phyloP scores from a whole-genome alignment of 1,140 invertebrate genomes.

The Drosophila seguyi region DNA sequence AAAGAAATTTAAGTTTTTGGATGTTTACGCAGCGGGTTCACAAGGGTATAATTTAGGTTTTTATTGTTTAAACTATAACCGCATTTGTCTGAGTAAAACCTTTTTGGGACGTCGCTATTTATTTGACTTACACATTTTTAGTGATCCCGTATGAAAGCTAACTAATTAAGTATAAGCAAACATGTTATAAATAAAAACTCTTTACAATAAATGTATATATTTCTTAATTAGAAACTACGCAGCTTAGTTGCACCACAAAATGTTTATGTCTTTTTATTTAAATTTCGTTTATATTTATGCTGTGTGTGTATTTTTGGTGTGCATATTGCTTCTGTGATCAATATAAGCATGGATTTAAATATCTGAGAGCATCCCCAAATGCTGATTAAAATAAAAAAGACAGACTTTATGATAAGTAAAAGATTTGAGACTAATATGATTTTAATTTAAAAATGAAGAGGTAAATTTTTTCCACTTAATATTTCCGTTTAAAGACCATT shows the following conservation, averaged over 20 bases:
- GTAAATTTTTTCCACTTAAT: too few relatives aligned
- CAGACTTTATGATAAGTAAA: not conserved
- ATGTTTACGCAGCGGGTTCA: not conserved
- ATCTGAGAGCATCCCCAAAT: not conserved
- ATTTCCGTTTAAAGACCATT: not conserved
- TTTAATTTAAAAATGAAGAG: not conserved
- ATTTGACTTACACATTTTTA: too few relatives aligned
- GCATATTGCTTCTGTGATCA: not conserved
- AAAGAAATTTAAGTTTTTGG: too few relatives aligned
- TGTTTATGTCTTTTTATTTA: not conserved
- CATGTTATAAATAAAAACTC: too few relatives aligned
- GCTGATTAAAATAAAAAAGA: not conserved
- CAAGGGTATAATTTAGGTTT: not conserved
- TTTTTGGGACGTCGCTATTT: not conserved
- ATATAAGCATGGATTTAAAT: not conserved
- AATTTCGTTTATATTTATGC: not conserved
- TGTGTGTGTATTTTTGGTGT: not conserved
- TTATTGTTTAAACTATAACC: too few relatives aligned
- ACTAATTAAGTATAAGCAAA: too few relatives aligned
- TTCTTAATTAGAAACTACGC: too few relatives aligned
- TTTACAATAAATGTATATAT: too few relatives aligned
- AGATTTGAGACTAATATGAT: not conserved
- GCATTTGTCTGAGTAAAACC: too few relatives aligned
- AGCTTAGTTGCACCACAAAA: not conserved
- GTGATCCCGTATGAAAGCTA: too few relatives aligned